Evolutionary conservation across 2,888 invertebrate genomes (phyloP).

Genomic region (Heliconius aoede): DNA sequence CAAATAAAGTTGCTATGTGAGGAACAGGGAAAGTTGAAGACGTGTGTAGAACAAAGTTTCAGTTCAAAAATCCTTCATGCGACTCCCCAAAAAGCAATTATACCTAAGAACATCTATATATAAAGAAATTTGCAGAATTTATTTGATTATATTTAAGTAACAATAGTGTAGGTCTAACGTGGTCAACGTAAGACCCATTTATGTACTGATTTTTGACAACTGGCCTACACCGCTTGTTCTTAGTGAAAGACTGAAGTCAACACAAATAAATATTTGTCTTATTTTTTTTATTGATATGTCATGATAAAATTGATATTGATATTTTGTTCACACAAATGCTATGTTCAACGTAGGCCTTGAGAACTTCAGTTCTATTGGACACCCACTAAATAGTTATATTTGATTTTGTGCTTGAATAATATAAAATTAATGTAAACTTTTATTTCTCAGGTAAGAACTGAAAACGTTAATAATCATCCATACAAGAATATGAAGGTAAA

Average conservation of each 20-base stretch:
- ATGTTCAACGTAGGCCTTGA: no score
- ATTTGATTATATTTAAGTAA: no score
- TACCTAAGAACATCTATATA: not conserved
- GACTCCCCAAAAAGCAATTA: conserved; percentile 19
- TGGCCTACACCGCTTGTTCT: no score
- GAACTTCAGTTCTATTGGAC: no score
- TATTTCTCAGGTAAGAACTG: conserved; percentile 12
- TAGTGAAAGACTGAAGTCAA: no score
- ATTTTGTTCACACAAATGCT: no score
- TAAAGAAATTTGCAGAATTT: not conserved
- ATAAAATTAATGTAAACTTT: not conserved
- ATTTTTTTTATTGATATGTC: no score
- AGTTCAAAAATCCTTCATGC: conserved; percentile 20
- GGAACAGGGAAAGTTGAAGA: conserved; percentile 41
- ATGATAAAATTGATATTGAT: no score
- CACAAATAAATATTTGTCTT: no score
- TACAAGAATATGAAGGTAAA: not conserved
- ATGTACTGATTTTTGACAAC: no score
- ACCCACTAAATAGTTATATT: not conserved
- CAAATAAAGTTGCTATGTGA: conserved; percentile 53
- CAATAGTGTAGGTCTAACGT: no score
- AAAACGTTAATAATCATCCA: not conserved
- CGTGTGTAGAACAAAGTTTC: conserved; percentile 38
- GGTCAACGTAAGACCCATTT: no score
- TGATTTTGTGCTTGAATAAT: not conserved